Conservation (phyloP, 2,797 vertebrate species). For the Chromis chromis region DNA sequence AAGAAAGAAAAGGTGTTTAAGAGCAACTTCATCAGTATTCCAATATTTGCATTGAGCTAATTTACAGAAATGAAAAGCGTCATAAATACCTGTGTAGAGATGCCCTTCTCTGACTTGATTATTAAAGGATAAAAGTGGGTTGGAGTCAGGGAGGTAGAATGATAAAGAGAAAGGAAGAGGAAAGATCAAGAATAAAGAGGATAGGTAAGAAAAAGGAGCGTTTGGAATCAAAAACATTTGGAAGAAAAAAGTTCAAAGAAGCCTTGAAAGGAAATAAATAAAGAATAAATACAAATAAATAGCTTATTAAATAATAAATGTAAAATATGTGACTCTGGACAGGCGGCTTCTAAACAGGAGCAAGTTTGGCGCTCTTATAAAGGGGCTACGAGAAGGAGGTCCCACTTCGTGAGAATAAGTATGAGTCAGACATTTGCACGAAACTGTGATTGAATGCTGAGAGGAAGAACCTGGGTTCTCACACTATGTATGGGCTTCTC, state of each 20-base stretch:
- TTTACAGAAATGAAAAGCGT: background rate
- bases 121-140: constrained; percentile 75
- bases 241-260: constrained; percentile 8
- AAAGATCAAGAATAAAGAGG: constrained; percentile 57
- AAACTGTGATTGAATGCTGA: constrained; percentile 49
- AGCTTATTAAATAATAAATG: constrained; percentile 37
- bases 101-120: constrained; percentile 78
- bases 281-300: constrained; percentile 57
- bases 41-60: background rate
- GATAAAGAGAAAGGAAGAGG: constrained; percentile 55
- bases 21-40: background rate
- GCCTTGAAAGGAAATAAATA: constrained; percentile 16
- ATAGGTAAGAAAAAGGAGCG: constrained; percentile 25
- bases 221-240: constrained; percentile 67
- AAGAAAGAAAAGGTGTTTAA: background rate
- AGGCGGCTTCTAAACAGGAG: constrained; percentile 36
- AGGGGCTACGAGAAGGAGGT: constrained; percentile 70
- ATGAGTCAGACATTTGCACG: constrained; percentile 75
- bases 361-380: constrained; percentile 68
- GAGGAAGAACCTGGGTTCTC: constrained; percentile 42
- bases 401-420: constrained; percentile 36
- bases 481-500: constrained; percentile 65
- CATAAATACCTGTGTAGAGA: constrained; percentile 83
- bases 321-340: background rate
- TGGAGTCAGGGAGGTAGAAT: constrained; percentile 78